Evolutionary conservation across 2,113 vertebrate species (phyloP), one percentile per base, ranked within the genome.

Genomic region (Ciconia stormi): DNA sequence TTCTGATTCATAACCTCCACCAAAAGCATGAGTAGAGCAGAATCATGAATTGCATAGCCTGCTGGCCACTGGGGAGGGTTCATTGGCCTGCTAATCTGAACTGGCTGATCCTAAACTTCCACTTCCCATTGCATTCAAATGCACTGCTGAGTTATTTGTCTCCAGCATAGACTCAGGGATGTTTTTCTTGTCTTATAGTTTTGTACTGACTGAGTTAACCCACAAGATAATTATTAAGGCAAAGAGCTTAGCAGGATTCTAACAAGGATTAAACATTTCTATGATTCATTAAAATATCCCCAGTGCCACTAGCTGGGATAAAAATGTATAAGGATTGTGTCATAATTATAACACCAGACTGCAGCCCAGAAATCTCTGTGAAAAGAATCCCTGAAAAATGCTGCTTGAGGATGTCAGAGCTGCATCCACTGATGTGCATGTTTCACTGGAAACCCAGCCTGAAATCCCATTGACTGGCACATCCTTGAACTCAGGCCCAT

Each of bases 61-160:
- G 1, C 49, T 90, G 71, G 71, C 62, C 69, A 32, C 74, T 77
- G 53, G 70, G 66, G 74, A 93, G 92, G 53, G 63, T 87, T 95
- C 74, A 93, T 49, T 97, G 92, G 76, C 83, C 91, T 89, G 72
- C 47, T 87, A 78, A 84, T 96, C 83, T 95, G 76, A 96, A 84
- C 79, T 87, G 78, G 29, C 70, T 96, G 83, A 95, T 97, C 80
- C 73, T 95, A 82, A 86, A 82, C 58, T 95, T 94, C 92, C 73
- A 92, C 87, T 96, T 96, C 87, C 94, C 84, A 87, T 87, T 96
- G 92, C 82, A 70, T 94, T 89, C 70, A 93, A 72, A 89, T 70
- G n/a, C 56, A 81, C 72, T 89, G 62, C 87, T 87, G 87, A 85
- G 81, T 74, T 94, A 89, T 73, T 93, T 82, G 89, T 89, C 77